These are phyloP conservation scores for Crenuchus spilurus DNA, from an alignment of 2,797 vertebrate genomes.

Conservation along the genomic window DNA sequence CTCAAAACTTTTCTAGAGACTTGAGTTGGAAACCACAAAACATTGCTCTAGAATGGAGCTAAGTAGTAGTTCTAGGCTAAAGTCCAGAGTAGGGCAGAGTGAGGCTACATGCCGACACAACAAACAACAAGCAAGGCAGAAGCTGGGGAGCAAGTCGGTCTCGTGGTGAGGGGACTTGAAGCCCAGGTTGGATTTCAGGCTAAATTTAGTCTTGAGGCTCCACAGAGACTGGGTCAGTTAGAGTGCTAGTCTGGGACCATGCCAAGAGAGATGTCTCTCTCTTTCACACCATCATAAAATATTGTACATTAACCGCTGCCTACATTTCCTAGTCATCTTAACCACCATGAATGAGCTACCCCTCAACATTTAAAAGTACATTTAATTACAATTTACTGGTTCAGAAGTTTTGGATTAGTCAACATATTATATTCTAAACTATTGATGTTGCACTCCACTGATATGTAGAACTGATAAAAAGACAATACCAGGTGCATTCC, in stretches of 20 bases:
- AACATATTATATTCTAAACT: too few relatives aligned
- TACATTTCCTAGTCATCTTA: not conserved
- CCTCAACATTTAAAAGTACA: too few relatives aligned
- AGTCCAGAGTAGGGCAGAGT: not conserved
- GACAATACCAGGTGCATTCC: too few relatives aligned
- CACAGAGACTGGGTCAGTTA: constrained; percentile 59
- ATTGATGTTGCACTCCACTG: too few relatives aligned
- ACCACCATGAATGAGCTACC: too few relatives aligned
- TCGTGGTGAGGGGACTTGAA: constrained; percentile 44
- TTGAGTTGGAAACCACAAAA: not conserved
- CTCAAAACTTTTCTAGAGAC: not conserved
- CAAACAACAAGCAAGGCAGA: constrained; percentile 6
- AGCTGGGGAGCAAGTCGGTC: not conserved
- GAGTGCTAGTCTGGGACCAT: constrained; percentile 17
- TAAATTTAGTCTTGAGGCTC: constrained; percentile 75
- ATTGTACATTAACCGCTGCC: not conserved
- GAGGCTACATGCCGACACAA: constrained; percentile 1
- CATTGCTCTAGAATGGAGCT: not conserved
- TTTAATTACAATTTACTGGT: too few relatives aligned
- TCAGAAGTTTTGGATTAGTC: too few relatives aligned
- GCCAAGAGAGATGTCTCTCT: constrained; percentile 54
- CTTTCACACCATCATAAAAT: constrained; percentile 15
- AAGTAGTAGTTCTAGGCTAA: not conserved
- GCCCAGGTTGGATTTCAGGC: constrained; percentile 69
- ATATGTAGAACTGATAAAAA: too few relatives aligned